Evolutionary conservation across 2,797 vertebrate species (phyloP).

Genomic region (Scolopax rusticola): DNA sequence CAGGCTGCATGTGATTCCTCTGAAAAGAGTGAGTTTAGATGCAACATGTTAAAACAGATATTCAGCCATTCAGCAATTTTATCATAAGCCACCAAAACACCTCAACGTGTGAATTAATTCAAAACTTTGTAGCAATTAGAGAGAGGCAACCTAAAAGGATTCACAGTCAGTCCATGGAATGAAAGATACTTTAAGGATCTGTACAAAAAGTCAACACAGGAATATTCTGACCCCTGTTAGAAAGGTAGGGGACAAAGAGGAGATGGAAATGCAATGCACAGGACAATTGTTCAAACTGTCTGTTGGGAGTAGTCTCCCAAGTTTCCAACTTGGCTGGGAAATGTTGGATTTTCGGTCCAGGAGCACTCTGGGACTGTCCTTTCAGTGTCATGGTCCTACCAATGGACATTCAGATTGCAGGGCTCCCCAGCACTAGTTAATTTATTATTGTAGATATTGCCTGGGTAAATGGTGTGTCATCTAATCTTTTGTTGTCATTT

Average conservation of each 20-base stretch:
- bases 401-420: not conserved
- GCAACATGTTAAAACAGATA: not conserved
- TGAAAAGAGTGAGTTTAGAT: not conserved
- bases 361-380: not conserved
- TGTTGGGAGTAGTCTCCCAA: not conserved
- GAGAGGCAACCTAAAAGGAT: not conserved
- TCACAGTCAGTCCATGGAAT: not conserved
- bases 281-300: not conserved
- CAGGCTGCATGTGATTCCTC: not conserved
- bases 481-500: not conserved
- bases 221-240: not conserved
- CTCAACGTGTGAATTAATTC: not conserved
- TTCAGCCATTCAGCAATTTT: not conserved
- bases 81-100: rapidly evolving
- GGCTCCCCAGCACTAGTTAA: not conserved
- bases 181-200: not conserved
- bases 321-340: not conserved
- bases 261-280: not conserved
- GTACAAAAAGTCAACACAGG: not conserved
- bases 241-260: not conserved
- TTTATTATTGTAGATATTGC: not conserved
- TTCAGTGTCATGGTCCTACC: not conserved
- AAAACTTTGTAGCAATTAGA: not conserved
- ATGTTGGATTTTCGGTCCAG: not conserved
- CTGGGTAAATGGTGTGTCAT: not conserved